Evolutionary conservation across 2,797 vertebrate genomes (phyloP).

Genomic region (Malurus splendens): DNA sequence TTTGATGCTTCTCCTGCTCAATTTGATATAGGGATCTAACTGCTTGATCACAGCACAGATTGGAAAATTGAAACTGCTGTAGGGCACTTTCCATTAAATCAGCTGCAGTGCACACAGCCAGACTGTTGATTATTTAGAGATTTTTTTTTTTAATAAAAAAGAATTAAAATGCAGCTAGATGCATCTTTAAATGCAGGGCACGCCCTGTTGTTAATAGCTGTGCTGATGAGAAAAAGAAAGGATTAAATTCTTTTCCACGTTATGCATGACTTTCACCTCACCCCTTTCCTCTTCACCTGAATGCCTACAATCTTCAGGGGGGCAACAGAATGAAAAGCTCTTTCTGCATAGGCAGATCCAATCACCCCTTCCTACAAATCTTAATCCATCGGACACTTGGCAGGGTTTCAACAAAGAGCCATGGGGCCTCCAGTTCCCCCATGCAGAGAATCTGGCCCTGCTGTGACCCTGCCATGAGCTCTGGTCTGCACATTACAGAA

Average conservation of each 20-base stretch:
- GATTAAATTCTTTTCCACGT: background rate
- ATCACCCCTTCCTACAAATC: constrained; percentile 12
- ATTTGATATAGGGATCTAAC: background rate
- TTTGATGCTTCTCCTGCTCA: background rate
- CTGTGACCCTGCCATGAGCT: constrained; percentile 34
- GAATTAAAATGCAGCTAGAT: background rate
- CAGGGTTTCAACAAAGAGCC: constrained; percentile 42
- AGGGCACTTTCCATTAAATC: background rate
- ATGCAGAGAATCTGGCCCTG: constrained; percentile 11
- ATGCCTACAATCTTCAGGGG: background rate
- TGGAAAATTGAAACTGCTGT: background rate
- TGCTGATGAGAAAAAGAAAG: background rate
- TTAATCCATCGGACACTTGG: constrained; percentile 37
- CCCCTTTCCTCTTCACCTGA: background rate
- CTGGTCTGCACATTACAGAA: background rate
- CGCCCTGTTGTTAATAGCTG: background rate
- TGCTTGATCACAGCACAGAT: background rate
- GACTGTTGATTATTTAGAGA: background rate
- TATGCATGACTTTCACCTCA: background rate
- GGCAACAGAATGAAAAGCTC: background rate
- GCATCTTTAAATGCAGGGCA: background rate
- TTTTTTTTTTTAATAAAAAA: background rate
- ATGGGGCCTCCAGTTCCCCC: constrained; percentile 4
- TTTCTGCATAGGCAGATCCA: constrained; percentile 8
- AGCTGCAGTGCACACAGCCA: background rate